phyloP scores from a whole-genome alignment of 2,113 vertebrate species.

The Halcyon senegalensis region DNA sequence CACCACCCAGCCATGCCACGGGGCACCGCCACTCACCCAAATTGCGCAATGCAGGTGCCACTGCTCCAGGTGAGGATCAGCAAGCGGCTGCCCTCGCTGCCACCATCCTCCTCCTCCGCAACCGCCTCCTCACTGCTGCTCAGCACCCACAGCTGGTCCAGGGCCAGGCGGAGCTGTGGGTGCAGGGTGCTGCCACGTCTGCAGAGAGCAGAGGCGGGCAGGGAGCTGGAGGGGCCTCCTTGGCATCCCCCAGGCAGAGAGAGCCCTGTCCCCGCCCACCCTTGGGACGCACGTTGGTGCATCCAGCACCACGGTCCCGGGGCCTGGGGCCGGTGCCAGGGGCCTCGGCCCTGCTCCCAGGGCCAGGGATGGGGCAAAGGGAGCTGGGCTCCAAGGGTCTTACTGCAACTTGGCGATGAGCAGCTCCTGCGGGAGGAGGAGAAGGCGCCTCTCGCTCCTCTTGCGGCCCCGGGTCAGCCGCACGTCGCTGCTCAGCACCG shows the following conservation, averaged over 20 bases:
- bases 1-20: too few relatives aligned
- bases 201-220: not conserved
- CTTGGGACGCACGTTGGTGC: not conserved
- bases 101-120: not conserved
- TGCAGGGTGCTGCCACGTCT: not conserved
- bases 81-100: not conserved
- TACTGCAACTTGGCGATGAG: not conserved
- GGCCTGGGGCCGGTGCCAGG: too few relatives aligned
- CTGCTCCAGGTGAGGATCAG: too few relatives aligned
- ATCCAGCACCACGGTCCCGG: not conserved
- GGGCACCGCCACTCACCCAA: too few relatives aligned
- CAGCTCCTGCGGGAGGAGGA: not conserved
- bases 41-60: too few relatives aligned
- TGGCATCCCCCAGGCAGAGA: not conserved
- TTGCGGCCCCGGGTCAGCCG: not conserved
- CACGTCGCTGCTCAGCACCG: not conserved
- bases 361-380: not conserved
- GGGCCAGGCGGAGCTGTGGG: not conserved
- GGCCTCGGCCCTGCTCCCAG: too few relatives aligned
- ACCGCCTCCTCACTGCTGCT: not conserved
- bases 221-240: not conserved
- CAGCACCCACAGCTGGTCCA: not conserved
- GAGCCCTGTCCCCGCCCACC: too few relatives aligned
- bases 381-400: not conserved
- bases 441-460: not conserved